A percentile compares a stretch with the other conserved stretches of the same genome.
Evolutionary conservation across 2,113 vertebrate genomes (phyloP).

Genomic region (Corythornis vintsioides): DNA sequence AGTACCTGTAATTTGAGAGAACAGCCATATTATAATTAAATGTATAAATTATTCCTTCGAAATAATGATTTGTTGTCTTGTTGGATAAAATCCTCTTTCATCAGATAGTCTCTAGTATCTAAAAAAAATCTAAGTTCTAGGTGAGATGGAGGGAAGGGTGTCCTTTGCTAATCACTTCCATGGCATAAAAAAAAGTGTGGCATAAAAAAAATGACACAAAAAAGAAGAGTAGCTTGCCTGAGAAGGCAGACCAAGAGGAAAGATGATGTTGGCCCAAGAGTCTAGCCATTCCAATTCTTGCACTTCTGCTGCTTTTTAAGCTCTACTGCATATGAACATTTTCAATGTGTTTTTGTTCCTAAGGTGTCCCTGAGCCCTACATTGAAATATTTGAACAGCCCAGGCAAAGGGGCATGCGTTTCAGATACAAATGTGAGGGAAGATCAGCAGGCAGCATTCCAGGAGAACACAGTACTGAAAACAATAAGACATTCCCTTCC

Average conservation of each 20-base stretch:
- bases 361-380: constrained; percentile 83
- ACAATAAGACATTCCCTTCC: constrained; percentile 93
- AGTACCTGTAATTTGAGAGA: background rate
- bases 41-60: background rate
- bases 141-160: background rate
- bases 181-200: background rate
- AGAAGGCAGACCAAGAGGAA: background rate
- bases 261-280: background rate
- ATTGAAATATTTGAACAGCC: constrained; percentile 95
- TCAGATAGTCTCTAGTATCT: background rate
- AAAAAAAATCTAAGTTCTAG: background rate
- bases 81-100: background rate
- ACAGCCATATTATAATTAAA: background rate
- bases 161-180: background rate
- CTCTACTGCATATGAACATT: background rate
- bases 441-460: constrained; percentile 97
- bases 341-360: background rate
- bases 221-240: background rate
- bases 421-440: constrained; percentile 96
- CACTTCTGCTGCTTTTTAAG: background rate
- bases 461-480: constrained; percentile 91
- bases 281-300: background rate
- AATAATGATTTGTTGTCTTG: background rate
- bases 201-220: background rate
- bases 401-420: constrained; percentile 95